phyloP scores from a whole-genome alignment of 2,113 vertebrate genomes.

The Sinocyclocheilus rhinocerous region DNA sequence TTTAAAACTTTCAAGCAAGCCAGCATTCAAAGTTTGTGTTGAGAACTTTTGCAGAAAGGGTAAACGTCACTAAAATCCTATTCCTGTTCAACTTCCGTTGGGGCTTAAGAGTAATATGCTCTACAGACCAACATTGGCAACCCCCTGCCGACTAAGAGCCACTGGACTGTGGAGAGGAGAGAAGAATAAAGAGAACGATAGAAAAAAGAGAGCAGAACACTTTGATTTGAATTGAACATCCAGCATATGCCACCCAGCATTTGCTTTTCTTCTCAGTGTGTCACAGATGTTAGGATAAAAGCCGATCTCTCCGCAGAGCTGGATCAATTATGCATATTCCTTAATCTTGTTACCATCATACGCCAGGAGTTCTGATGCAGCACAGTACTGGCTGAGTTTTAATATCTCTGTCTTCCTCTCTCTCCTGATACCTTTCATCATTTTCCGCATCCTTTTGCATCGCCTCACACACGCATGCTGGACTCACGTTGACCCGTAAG shows the following conservation, averaged over 20 bases:
- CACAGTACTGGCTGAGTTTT: conserved; percentile 58
- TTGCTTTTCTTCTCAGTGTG: conserved; percentile 59
- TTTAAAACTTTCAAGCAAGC: neutral
- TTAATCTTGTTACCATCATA: conserved; percentile 71
- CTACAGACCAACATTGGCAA: neutral
- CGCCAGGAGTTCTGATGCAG: conserved; percentile 62
- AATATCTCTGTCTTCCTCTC: conserved; percentile 49
- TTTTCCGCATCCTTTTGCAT: conserved; percentile 25
- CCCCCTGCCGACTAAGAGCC: conserved; percentile 38
- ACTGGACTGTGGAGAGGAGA: conserved; percentile 49
- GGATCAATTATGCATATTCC: conserved; percentile 72
- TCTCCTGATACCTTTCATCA: conserved; percentile 10
- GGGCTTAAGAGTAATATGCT: neutral
- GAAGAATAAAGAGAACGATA: conserved; percentile 20
- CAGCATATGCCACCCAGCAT: conserved; percentile 63
- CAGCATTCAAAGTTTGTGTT: neutral
- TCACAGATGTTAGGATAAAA: conserved; percentile 71
- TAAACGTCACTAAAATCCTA: neutral
- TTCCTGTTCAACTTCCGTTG: neutral
- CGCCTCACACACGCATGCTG: conserved; percentile 26
- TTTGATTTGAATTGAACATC: conserved; percentile 61
- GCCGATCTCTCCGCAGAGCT: conserved; percentile 58
- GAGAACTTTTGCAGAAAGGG: neutral
- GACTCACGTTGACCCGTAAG: conserved; percentile 22
- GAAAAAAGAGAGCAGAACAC: conserved; percentile 42